Conservation (phyloP, 2,888 invertebrate species). For the Petrolisthes manimaculis region DNA sequence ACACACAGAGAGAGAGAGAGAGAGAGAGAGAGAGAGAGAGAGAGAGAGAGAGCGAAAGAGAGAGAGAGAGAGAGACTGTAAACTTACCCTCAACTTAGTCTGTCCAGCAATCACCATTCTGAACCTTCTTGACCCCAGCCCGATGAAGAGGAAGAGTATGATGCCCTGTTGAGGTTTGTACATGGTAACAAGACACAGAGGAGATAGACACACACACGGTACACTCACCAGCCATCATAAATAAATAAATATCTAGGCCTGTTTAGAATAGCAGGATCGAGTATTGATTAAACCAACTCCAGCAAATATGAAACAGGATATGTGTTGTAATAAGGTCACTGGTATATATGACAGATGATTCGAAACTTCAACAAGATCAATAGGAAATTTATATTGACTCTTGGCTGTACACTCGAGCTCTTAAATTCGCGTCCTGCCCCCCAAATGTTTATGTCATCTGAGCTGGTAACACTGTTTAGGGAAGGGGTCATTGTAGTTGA, state of each 20-base stretch:
- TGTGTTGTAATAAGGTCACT: no score
- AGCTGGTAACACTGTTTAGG: no score
- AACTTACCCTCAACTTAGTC: slow-evolving; percentile 55
- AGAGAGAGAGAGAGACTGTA: slow-evolving; percentile 17
- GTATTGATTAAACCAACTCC: background rate
- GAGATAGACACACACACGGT: background rate
- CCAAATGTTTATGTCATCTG: no score
- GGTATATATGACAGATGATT: no score
- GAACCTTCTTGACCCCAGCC: slow-evolving; percentile 62
- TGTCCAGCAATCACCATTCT: slow-evolving; percentile 56
- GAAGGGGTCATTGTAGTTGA: no score
- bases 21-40: background rate
- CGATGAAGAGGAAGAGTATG: slow-evolving; percentile 65
- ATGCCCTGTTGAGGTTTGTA: slow-evolving; percentile 48
- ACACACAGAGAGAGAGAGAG: slow-evolving; percentile 15
- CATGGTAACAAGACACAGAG: background rate
- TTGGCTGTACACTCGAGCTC: no score
- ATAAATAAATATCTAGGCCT: background rate
- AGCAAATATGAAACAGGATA: background rate
- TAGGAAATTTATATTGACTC: no score
- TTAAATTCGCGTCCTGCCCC: no score
- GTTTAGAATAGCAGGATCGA: background rate
- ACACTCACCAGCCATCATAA: background rate
- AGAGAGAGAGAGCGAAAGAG: no score
- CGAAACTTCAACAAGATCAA: no score